Percentiles rank a stretch among this genome's conserved stretches.
Conservation (phyloP, 1,140 invertebrate species). For the Aphis gossypii region DNA sequence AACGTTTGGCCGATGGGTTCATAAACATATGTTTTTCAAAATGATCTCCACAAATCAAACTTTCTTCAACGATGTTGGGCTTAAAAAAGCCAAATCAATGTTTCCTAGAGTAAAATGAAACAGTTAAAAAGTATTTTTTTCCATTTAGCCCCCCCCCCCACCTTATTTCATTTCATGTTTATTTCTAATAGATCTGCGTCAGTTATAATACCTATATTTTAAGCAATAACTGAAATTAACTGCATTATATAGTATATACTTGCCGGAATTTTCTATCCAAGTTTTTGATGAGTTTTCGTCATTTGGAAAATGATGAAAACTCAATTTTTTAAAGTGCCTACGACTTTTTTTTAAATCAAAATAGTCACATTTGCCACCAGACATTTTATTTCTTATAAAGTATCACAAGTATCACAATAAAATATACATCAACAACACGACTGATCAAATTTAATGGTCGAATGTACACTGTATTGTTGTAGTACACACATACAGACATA, state of each 20-base stretch:
- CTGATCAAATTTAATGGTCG: background rate
- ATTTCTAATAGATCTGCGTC: too few relatives aligned
- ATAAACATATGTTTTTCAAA: background rate
- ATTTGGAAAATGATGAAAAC: background rate
- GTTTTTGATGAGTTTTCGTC: slow-evolving; percentile 12
- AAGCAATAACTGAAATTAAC: background rate
- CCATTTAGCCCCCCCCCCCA: too few relatives aligned
- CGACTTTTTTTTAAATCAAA: background rate
- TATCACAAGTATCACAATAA: background rate
- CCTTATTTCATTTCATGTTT: too few relatives aligned
- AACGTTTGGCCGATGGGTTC: background rate
- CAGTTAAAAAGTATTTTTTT: too few relatives aligned
- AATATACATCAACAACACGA: background rate
- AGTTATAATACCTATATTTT: background rate
- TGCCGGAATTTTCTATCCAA: background rate
- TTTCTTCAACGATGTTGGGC: background rate
- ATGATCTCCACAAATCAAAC: background rate
- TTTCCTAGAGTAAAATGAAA: too few relatives aligned
- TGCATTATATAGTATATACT: too few relatives aligned
- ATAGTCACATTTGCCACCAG: background rate
- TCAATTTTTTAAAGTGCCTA: background rate
- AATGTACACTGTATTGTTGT: background rate
- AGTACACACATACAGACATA: too few relatives aligned
- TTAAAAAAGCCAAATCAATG: background rate
- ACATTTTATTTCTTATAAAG: background rate